A percentile compares a stretch with the other conserved stretches of the same genome.
phyloP scores from a whole-genome alignment of 2,888 invertebrate species.

The Ptilodon capucinus region DNA sequence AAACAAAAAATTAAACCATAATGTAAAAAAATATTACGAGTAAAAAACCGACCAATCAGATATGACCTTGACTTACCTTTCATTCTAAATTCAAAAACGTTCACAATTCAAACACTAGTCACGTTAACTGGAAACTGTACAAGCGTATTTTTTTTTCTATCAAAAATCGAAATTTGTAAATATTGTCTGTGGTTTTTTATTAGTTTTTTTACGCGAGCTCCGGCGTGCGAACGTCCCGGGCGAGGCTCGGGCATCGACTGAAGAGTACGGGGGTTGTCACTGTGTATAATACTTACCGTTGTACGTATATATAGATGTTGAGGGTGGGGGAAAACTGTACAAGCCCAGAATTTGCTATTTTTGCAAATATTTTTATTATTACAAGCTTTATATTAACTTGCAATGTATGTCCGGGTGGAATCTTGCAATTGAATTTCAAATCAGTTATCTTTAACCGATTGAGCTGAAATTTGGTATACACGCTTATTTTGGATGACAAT shows the following conservation, averaged over 20 bases:
- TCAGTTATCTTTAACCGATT: too few relatives aligned
- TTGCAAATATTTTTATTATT: too few relatives aligned
- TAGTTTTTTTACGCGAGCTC: background rate
- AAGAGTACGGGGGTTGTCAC: slow-evolving; percentile 10
- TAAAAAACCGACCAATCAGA: background rate
- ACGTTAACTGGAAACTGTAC: background rate
- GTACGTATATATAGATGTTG: slow-evolving; percentile 20
- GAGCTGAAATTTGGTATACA: too few relatives aligned
- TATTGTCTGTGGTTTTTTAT: background rate
- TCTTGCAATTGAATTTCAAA: too few relatives aligned
- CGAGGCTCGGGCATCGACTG: slow-evolving; percentile 39
- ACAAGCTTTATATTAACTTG: too few relatives aligned
- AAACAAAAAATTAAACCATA: too few relatives aligned
- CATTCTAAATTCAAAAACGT: background rate
- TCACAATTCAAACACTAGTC: background rate
- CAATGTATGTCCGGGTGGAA: too few relatives aligned
- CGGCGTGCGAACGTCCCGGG: slow-evolving; percentile 18
- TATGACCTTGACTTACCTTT: background rate
- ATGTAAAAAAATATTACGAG: background rate
- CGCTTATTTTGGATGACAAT: too few relatives aligned
- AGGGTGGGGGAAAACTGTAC: slow-evolving; percentile 2
- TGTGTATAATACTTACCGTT: slow-evolving; percentile 21
- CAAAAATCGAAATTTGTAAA: background rate
- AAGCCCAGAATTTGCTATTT: slow-evolving; percentile 1
- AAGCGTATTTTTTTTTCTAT: background rate